Evolutionary conservation across 2,888 invertebrate species (phyloP).

Genomic region (Lamproptera curius): DNA sequence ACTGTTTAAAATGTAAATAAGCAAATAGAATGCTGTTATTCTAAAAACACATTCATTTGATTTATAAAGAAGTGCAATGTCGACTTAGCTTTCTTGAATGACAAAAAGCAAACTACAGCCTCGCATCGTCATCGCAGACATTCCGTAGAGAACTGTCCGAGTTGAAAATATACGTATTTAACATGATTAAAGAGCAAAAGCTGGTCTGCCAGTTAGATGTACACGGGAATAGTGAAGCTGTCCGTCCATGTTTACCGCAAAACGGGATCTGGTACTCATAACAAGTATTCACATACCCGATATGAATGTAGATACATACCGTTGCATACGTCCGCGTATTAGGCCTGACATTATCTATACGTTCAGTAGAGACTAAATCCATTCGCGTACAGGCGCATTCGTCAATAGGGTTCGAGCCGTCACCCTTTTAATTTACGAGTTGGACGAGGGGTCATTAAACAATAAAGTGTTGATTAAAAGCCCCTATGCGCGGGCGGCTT

Average conservation of each 20-base stretch:
- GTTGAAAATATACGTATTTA: slow-evolving; percentile 17
- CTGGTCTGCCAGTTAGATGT: slow-evolving; percentile 7
- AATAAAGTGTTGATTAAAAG: slow-evolving; percentile 79
- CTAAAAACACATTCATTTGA: too few relatives aligned
- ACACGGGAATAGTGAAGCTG: slow-evolving; percentile 6
- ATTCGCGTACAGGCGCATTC: slow-evolving; percentile 68
- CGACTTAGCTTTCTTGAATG: not conserved
- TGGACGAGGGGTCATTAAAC: slow-evolving; percentile 77
- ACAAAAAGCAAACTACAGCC: not conserved
- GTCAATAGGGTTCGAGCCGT: slow-evolving; percentile 74
- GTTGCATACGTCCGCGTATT: slow-evolving; percentile 20
- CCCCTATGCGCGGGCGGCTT: slow-evolving; percentile 69
- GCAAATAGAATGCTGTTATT: too few relatives aligned
- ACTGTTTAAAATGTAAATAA: too few relatives aligned
- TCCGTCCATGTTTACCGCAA: slow-evolving; percentile 12
- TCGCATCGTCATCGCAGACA: not conserved
- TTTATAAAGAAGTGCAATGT: not conserved
- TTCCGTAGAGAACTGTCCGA: not conserved
- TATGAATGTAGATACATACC: slow-evolving; percentile 13
- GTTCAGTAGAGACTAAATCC: slow-evolving; percentile 64
- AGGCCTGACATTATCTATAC: slow-evolving; percentile 48
- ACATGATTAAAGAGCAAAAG: slow-evolving; percentile 10
- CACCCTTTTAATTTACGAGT: slow-evolving; percentile 77
- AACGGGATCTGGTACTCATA: slow-evolving; percentile 15
- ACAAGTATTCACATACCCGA: slow-evolving; percentile 11